A percentile compares a stretch with the other conserved stretches of the same genome.
Evolutionary conservation across 2,888 invertebrate species (phyloP).

Genomic region (Himalopsyche anomala): DNA sequence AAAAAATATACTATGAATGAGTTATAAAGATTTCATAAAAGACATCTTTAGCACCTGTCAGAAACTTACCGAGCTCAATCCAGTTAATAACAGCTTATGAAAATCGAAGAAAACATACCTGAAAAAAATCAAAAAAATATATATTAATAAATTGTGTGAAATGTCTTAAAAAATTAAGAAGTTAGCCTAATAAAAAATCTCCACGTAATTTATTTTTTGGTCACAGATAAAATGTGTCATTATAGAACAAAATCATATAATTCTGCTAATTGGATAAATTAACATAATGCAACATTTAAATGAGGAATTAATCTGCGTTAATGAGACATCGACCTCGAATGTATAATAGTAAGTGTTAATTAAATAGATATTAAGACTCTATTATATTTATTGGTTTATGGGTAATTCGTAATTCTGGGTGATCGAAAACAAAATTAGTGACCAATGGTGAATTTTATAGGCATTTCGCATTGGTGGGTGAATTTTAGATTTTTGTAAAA

Average conservation of each 20-base stretch:
- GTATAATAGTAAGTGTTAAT: neutral
- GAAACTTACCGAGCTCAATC: constrained; percentile 7
- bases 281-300: neutral
- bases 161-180: neutral
- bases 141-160: neutral
- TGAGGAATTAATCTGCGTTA: neutral
- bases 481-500: no score
- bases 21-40: no score
- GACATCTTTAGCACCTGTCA: neutral
- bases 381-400: neutral
- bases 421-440: neutral
- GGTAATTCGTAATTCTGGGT: neutral
- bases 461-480: no score
- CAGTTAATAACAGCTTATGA: neutral
- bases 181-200: neutral
- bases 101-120: neutral
- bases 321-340: neutral
- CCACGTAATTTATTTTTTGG: neutral
- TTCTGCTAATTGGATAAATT: constrained; percentile 1
- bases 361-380: neutral
- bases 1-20: no score
- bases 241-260: neutral
- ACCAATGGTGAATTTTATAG: neutral
- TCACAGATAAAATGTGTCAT: neutral
- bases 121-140: neutral